A percentile compares a stretch with the other conserved stretches of the same genome.
phyloP scores from a whole-genome alignment of 92 coral and sea anemone species.

The Paramuricea clavata region DNA sequence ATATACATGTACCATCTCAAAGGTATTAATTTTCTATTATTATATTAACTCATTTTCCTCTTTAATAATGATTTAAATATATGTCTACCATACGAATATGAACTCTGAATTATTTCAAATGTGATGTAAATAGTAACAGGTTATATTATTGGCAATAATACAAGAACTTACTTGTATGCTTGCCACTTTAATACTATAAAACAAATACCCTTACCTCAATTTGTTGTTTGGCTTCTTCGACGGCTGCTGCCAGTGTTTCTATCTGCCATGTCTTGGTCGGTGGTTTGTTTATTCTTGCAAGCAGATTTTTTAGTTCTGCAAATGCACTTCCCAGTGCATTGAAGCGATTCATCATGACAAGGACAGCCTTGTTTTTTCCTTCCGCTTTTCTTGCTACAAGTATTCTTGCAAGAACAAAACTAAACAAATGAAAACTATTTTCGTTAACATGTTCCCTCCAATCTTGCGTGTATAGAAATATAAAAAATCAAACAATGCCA shows the following conservation, averaged over 20 bases:
- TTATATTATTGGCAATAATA: not conserved
- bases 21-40: too few species aligned
- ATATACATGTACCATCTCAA: too few species aligned
- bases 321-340: not conserved
- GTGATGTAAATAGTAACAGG: not conserved
- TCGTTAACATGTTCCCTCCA: not conserved
- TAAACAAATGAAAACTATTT: not conserved
- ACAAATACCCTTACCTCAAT: not conserved
- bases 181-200: too few species aligned
- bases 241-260: not conserved
- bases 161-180: not conserved
- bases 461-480: not conserved
- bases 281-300: not conserved
- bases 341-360: not conserved
- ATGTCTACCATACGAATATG: too few species aligned
- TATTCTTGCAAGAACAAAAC: constrained; percentile 9
- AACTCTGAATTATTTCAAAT: too few species aligned
- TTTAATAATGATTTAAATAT: too few species aligned
- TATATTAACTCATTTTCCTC: too few species aligned
- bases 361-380: constrained; percentile 19
- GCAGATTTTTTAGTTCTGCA: not conserved
- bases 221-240: constrained; percentile 16
- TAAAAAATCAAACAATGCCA: not conserved
- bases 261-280: not conserved
- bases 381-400: not conserved